Evolutionary conservation across 2,113 vertebrate species (phyloP).

Genomic region (Pontoporia blainvillei): DNA sequence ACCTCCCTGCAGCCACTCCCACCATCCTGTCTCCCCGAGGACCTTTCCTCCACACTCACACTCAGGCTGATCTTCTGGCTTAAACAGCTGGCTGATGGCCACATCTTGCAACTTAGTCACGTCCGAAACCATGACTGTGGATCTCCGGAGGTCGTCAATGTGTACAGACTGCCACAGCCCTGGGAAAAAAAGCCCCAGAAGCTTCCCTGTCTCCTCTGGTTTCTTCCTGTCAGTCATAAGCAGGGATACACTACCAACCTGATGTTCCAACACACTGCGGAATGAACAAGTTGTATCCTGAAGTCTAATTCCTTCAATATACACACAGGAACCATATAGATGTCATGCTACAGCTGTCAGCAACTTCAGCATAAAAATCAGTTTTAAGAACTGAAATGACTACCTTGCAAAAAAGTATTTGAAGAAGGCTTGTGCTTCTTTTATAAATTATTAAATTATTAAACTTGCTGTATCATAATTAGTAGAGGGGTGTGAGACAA

Average conservation of each 20-base stretch:
- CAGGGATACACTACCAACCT: rapidly evolving
- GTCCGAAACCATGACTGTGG: constrained; percentile 89
- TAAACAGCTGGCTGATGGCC: constrained; percentile 92
- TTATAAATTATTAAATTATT: rapidly evolving
- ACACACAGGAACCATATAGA: background rate
- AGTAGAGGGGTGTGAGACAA: background rate
- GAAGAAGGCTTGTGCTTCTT: background rate
- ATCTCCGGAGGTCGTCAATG: constrained; percentile 93
- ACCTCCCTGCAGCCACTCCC: rapidly evolving
- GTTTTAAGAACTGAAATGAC: background rate
- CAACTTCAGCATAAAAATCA: rapidly evolving
- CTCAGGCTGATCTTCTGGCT: constrained; percentile 51
- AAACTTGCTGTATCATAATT: background rate
- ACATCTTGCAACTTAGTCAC: constrained; percentile 88
- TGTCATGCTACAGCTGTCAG: rapidly evolving
- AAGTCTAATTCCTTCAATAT: background rate
- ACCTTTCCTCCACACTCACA: constrained; percentile 66
- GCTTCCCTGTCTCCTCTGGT: background rate
- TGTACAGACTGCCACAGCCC: constrained; percentile 94
- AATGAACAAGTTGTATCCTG: rapidly evolving
- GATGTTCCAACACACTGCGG: no score
- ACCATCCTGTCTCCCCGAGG: rapidly evolving
- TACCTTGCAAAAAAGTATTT: rapidly evolving
- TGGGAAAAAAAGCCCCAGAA: constrained; percentile 45
- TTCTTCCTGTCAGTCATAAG: rapidly evolving